phyloP scores from a whole-genome alignment of 2,113 vertebrate species.

The Cairina moschata region DNA sequence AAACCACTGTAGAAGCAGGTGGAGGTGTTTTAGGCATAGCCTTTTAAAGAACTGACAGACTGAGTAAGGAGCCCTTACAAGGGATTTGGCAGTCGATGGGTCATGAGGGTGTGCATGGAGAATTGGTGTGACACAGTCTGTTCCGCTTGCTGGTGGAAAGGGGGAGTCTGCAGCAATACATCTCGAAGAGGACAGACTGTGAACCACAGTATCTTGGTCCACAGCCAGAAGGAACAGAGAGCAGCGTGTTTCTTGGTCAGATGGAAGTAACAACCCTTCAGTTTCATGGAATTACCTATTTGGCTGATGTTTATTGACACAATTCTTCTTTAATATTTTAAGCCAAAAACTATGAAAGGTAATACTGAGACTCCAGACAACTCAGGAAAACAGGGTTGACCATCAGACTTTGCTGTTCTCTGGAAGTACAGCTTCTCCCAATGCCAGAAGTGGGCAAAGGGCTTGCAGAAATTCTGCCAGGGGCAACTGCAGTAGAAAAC shows the following conservation, averaged over 20 bases:
- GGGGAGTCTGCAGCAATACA: background rate
- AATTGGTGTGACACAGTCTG: background rate
- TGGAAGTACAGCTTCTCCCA: accelerated
- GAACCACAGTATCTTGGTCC: accelerated
- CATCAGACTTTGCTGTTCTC: accelerated
- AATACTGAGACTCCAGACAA: accelerated
- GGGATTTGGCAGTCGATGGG: background rate
- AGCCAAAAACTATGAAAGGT: background rate
- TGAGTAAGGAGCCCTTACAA: background rate
- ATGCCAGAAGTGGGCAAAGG: accelerated
- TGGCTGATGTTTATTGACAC: background rate
- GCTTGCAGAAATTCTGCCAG: accelerated
- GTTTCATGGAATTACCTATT: background rate
- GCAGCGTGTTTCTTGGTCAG: background rate
- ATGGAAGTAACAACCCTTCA: accelerated
- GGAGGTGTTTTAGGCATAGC: background rate
- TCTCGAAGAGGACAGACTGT: background rate
- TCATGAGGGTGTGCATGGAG: background rate
- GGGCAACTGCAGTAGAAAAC: accelerated
- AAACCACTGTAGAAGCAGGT: background rate
- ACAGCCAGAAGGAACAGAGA: background rate
- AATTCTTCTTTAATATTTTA: background rate
- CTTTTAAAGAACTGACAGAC: background rate
- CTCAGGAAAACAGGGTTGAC: background rate
- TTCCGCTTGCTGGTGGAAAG: accelerated